phyloP scores from a whole-genome alignment of 2,113 vertebrate species.

The Epinephelus fuscoguttatus region DNA sequence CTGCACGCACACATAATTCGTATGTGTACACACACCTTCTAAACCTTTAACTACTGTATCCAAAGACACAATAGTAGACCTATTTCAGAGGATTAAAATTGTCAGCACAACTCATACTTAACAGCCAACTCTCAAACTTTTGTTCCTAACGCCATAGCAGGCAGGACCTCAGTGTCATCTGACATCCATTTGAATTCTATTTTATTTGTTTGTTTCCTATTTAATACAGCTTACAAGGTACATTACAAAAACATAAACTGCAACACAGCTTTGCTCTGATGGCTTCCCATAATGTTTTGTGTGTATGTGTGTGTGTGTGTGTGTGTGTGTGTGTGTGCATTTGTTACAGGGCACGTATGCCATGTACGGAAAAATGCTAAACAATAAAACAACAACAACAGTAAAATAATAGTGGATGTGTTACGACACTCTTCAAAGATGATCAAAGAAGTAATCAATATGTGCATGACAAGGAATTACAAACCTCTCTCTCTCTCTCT shows the following conservation, averaged over 20 bases:
- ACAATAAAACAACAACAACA: not conserved
- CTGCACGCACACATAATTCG: slow-evolving; percentile 35
- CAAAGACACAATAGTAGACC: slow-evolving; percentile 12
- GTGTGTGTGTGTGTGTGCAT: too few relatives aligned
- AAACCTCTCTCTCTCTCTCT: not conserved
- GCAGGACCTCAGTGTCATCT: not conserved
- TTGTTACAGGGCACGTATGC: not conserved
- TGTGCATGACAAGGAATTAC: not conserved
- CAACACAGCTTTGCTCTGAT: not conserved
- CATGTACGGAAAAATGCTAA: not conserved
- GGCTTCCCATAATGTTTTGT: not conserved
- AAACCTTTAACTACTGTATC: slow-evolving; percentile 46
- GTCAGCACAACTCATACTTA: slow-evolving; percentile 15
- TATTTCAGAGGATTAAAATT: slow-evolving; percentile 4
- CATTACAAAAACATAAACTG: not conserved
- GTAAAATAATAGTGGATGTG: not conserved
- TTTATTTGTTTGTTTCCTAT: not conserved
- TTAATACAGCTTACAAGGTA: not conserved
- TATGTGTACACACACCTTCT: slow-evolving; percentile 8
- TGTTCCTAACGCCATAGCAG: not conserved
- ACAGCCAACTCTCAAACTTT: not conserved
- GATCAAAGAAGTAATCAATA: not conserved
- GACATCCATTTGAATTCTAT: not conserved
- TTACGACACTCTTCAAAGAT: not conserved
- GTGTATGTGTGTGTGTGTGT: too few relatives aligned